Evolutionary conservation across 2,797 vertebrate species (phyloP).

Genomic region (Acridotheres tristis): DNA sequence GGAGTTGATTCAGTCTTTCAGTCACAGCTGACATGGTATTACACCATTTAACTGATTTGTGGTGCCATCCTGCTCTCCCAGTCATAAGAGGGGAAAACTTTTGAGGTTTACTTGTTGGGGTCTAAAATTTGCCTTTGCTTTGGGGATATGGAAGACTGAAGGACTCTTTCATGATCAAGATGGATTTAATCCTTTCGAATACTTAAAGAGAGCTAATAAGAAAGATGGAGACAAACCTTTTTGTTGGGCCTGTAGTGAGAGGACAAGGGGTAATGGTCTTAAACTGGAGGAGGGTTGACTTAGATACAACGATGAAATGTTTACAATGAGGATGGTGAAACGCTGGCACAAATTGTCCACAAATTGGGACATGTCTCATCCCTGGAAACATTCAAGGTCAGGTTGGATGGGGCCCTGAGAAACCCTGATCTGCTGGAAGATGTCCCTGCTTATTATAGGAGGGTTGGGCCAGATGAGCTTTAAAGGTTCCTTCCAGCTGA

Average conservation of each 20-base stretch:
- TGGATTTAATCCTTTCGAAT: neutral
- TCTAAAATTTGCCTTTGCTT: neutral
- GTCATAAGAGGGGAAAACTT: neutral
- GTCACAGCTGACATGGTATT: neutral
- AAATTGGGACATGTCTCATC: neutral
- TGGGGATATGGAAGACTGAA: neutral
- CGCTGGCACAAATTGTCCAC: neutral
- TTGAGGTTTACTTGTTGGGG: neutral
- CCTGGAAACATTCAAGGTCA: neutral
- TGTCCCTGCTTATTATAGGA: neutral
- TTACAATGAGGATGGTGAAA: fast-evolving
- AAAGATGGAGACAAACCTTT: neutral
- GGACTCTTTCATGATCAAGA: neutral
- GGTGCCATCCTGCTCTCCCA: neutral
- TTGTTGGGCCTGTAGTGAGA: neutral
- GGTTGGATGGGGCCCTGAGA: neutral
- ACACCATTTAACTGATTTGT: neutral
- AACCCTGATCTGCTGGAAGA: neutral
- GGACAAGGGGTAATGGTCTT: neutral
- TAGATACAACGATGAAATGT: neutral
- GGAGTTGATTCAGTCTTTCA: neutral
- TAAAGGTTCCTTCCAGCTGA: neutral
- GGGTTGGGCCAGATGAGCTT: neutral
- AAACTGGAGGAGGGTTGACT: neutral
- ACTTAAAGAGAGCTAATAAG: neutral